phyloP scores from a whole-genome alignment of 2,797 vertebrate species.

The Neoniphon sammara region DNA sequence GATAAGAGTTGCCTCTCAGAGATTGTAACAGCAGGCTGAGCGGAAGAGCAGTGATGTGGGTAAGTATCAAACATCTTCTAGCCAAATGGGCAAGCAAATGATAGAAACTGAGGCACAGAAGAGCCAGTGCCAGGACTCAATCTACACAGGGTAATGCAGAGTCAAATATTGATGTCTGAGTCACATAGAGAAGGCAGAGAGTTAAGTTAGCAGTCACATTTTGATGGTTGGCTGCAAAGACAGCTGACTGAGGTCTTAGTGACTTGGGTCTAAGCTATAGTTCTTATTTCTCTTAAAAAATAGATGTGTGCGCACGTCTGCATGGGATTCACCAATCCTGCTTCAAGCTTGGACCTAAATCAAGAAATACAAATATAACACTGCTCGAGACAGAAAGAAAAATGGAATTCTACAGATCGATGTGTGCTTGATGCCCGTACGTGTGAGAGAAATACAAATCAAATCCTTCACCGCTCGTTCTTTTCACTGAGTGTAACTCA shows the following conservation, averaged over 20 bases:
- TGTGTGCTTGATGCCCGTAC: constrained; percentile 9
- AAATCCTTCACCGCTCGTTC: constrained; percentile 27
- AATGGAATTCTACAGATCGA: constrained; percentile 7
- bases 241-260: constrained; percentile 51
- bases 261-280: constrained; percentile 63
- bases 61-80: constrained; percentile 54
- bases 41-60: constrained; percentile 52
- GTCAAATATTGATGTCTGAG: constrained; percentile 50
- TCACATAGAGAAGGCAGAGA: constrained; percentile 35
- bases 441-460: constrained; percentile 43
- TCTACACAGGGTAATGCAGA: constrained; percentile 45
- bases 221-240: constrained; percentile 49
- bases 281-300: constrained; percentile 19
- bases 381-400: constrained; percentile 10
- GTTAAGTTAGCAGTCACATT: constrained; percentile 48
- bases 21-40: constrained; percentile 43
- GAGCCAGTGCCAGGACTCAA: constrained; percentile 49
- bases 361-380: constrained; percentile 16
- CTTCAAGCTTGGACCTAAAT: constrained; percentile 37
- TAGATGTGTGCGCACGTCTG: background rate
- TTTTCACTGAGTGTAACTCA: constrained; percentile 35
- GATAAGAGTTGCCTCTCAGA: constrained; percentile 62
- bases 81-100: constrained; percentile 56
- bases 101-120: constrained; percentile 53
- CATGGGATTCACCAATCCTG: constrained; percentile 31